These are phyloP conservation scores for Acleris cristana DNA, from an alignment of 2,888 invertebrate genomes.

Conservation along the genomic window DNA sequence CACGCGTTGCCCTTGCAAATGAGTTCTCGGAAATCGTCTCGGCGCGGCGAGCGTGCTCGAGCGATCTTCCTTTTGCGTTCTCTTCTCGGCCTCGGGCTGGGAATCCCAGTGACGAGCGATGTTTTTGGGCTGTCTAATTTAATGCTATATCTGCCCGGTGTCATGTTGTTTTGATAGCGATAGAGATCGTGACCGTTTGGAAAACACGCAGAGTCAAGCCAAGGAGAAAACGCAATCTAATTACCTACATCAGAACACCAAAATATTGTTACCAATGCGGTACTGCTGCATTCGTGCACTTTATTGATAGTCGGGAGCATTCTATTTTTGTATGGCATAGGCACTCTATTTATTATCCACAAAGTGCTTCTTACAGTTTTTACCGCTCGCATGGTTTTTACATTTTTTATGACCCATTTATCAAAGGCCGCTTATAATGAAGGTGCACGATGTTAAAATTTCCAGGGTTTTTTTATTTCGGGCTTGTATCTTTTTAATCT, in stretches of 20 bases:
- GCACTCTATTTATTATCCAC: conserved; percentile 2
- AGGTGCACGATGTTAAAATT: neutral
- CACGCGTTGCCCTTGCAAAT: conserved; percentile 9
- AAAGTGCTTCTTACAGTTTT: neutral
- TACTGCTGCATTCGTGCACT: neutral
- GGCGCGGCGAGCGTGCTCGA: conserved; percentile 5
- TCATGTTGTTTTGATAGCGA: conserved; percentile 4
- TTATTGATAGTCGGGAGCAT: conserved; percentile 1
- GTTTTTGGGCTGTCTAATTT: conserved; percentile 6
- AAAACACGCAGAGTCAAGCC: too few species aligned
- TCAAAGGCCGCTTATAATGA: conserved; percentile 9
- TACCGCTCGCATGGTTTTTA: conserved; percentile 3
- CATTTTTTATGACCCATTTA: conserved; percentile 10
- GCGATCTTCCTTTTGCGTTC: conserved; percentile 19
- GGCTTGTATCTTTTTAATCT: conserved; percentile 8
- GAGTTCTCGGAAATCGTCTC: conserved; percentile 20
- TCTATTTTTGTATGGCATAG: neutral
- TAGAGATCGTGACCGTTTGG: too few species aligned
- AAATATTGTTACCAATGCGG: too few species aligned
- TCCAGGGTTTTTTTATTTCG: neutral
- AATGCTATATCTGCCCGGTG: neutral
- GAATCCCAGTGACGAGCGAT: conserved; percentile 21
- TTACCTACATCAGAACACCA: too few species aligned
- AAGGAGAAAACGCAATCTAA: too few species aligned
- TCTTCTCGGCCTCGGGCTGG: conserved; percentile 20